Base-by-base conservation (phyloP, 2,888 invertebrate species). In the Hypercompe scribonia region DNA sequence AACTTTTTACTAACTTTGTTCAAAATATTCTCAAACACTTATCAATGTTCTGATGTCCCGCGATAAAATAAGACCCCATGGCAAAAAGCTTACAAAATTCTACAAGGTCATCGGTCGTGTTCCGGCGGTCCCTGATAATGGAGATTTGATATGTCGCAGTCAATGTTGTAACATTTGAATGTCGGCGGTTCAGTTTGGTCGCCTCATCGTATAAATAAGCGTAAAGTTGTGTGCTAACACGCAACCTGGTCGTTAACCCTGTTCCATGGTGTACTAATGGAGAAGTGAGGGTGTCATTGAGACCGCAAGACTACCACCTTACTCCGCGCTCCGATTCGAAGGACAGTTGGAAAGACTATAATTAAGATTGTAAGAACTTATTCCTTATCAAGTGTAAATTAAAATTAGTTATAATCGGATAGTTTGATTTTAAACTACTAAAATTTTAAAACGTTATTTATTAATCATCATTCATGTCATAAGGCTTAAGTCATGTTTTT, bases 171-270 rank as follows among this genome's bases (percentile, higher is more conserved):
- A 90, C 88, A 89, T 91, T 92, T 90, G 91, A 93, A 91, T 90
- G 91, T 90, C 87, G 90, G 87, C 84, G 85, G 85, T 84, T 83
- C 86, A 88, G 91, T 92, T 92, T 91, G 90, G 90, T 91, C 89
- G 90, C 89, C 87, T 90, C 92, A 88, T 90, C 90, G 91, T 93
- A 93, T 94, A 95, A 95, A 95, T 93, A 95, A 93, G 91, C 94
- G 90, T 92, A 89, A 92, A 94, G 94, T 90, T 90, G 91, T 89
- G 88, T 83, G 84, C 82, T 83, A 90, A 90, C 95, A 95, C 95
- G 95, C 95, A 89, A 95, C 90, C 88, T 84, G 91, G 91, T 95
- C 95, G 90, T 95, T 95, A 95, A 92, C 92, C 92, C 92, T 92
- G 90, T 90, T 90, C 88, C 90, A 87, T 85, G 87, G 87, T 87